Percentiles rank a stretch among this genome's conserved stretches.
These are phyloP conservation scores for Drosophila aldrichi DNA, from an alignment of 2,888 invertebrate genomes.

Conservation along the genomic window DNA sequence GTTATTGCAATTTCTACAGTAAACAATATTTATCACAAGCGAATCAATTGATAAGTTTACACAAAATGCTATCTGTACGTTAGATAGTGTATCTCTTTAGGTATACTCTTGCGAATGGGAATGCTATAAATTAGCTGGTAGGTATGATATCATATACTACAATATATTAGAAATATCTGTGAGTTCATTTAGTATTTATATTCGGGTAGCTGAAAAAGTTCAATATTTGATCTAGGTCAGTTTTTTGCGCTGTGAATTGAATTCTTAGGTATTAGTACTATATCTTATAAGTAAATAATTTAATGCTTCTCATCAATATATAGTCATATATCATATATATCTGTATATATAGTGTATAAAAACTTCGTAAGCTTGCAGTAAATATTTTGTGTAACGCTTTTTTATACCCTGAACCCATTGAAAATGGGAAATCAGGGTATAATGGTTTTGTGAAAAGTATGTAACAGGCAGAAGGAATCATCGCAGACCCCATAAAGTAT, in stretches of 20 bases:
- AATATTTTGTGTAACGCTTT: slow-evolving; percentile 4
- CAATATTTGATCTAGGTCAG: background rate
- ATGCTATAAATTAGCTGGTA: background rate
- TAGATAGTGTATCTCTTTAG: slow-evolving; percentile 35
- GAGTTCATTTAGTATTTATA: background rate
- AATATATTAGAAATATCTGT: background rate
- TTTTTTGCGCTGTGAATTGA: background rate
- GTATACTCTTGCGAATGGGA: background rate
- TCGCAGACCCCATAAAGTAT: too few species aligned
- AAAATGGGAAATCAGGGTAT: too few species aligned
- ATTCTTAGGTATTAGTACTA: too few species aligned
- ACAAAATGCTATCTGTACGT: slow-evolving; percentile 38
- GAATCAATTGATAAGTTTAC: slow-evolving; percentile 39
- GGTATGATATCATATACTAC: background rate
- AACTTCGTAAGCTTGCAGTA: background rate
- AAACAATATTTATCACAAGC: slow-evolving; percentile 13
- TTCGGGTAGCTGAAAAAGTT: background rate
- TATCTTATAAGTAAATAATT: too few species aligned
- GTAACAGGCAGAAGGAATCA: too few species aligned
- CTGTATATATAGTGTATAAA: background rate
- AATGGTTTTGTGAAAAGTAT: too few species aligned
- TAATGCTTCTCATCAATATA: background rate
- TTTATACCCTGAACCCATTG: too few species aligned
- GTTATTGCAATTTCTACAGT: slow-evolving; percentile 14
- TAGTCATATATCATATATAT: background rate